Evolutionary conservation across 2,888 invertebrate species (phyloP), one percentile per base, ranked within the genome.

Genomic region (Branchellion lobata): DNA sequence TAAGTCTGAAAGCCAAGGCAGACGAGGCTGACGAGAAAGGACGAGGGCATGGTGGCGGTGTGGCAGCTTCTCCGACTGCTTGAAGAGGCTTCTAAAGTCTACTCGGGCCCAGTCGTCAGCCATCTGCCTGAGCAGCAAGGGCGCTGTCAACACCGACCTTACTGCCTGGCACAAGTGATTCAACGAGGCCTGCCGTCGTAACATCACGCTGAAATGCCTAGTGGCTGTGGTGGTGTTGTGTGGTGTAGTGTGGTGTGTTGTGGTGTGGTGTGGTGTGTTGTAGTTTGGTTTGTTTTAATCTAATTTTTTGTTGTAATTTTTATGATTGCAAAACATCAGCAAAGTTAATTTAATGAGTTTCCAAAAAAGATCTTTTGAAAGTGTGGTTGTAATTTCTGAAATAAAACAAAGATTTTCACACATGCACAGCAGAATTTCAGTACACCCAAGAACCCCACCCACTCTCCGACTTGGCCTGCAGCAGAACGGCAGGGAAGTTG

Each of bases 151-250:
- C 33, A 89, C 88, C 80, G 88, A 86, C 27, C 88, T 83, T 0
- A 88, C 86, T 0, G 89, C 88, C 83, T 88, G 88, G 81, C 88
- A 88, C 79, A 89, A 84, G 80, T 89, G 89, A 83, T 88, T 88
- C 61, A 89, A 84, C 1, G 89, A 88, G 51, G 87, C 88, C 83
- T 88, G 88, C 0, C 89, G 85, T 33, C 87, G 84, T 27, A 89
- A 83, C 79, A 88, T 85, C 82, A 87, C 87, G 3, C 87, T 85
- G 83, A 89, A 88, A 71, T 87, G 84, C 61, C 86, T 84, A 0
- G 88, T 87, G 83, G 89, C 89, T 89, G 29, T 27, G 34, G 3
- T 3, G 14, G 69, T 83, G n/a, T 84, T 69, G 27, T 69, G 31
- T n/a, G n/a, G n/a, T n/a, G n/a, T n/a, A n/a, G 8, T 65, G 8